Evolutionary conservation across 2,797 vertebrate genomes (phyloP).

Genomic region (Falco peregrinus): DNA sequence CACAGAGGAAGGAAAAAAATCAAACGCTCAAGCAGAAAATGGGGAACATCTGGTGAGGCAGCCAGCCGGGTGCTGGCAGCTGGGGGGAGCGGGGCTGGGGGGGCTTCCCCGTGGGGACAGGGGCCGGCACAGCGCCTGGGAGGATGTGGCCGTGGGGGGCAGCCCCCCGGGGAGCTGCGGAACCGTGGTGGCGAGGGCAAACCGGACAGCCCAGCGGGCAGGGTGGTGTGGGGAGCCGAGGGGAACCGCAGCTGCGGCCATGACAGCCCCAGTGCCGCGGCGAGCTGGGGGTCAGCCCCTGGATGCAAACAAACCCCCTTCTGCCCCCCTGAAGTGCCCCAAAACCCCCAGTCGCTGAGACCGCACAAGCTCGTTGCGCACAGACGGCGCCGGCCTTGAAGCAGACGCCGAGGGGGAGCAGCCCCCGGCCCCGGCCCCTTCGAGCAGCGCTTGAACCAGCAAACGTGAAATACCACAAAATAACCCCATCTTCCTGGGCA

Average conservation of each 20-base stretch:
- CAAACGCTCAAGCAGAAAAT: not conserved
- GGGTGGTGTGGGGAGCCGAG: fast-evolving
- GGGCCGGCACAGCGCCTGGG: fast-evolving
- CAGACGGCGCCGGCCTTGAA: fast-evolving
- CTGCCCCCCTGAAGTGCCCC: not conserved
- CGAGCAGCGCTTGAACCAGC: not conserved
- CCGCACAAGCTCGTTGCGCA: fast-evolving
- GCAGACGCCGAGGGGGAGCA: fast-evolving
- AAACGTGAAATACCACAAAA: not conserved
- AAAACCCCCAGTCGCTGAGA: fast-evolving
- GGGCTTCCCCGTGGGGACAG: not conserved
- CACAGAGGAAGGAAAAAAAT: not conserved
- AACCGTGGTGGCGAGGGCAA: fast-evolving
- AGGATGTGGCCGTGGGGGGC: fast-evolving
- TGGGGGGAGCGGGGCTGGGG: fast-evolving
- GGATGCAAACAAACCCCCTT: not conserved
- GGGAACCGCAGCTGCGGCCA: fast-evolving
- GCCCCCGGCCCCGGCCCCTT: fast-evolving
- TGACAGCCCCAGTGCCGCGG: fast-evolving
- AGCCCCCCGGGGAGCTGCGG: not conserved
- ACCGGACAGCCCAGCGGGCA: not conserved
- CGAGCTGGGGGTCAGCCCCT: not conserved
- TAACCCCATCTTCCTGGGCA: not conserved
- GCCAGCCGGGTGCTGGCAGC: not conserved
- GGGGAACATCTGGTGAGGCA: not conserved